A percentile compares a stretch with the other conserved stretches of the same genome.
Evolutionary conservation across 64 coral and sea anemone species (phyloP).

Genomic region (Actinia equina): DNA sequence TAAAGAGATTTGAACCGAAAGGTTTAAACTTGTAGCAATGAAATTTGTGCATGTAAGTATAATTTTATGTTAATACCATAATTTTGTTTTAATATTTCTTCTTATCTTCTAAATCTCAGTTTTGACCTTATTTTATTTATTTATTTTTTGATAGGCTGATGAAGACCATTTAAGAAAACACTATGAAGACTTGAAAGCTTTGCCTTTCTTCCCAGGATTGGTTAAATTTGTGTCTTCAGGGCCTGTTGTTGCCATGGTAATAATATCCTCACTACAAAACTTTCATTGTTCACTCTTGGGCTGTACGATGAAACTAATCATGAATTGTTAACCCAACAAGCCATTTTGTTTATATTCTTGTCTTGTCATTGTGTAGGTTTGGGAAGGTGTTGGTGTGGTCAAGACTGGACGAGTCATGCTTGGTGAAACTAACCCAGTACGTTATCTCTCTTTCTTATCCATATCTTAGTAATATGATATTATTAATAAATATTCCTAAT

Average conservation of each 20-base stretch:
- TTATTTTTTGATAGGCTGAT: constrained; percentile 42
- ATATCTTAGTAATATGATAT: not conserved
- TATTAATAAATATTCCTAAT: not conserved
- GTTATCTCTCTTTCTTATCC: constrained; percentile 16
- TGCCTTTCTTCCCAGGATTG: constrained; percentile 85
- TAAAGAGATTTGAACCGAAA: constrained; percentile 94
- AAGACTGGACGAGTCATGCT: constrained; percentile 96
- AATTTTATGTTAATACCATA: too few species aligned
- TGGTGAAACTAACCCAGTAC: constrained; percentile 95
- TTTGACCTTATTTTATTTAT: too few species aligned
- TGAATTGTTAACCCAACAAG: too few species aligned
- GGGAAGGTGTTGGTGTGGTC: constrained; percentile 89
- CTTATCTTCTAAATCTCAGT: too few species aligned
- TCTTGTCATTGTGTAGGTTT: constrained; percentile 53
- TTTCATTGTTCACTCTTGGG: not conserved
- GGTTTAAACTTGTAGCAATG: constrained; percentile 91
- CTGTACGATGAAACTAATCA: not conserved
- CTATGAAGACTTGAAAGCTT: constrained; percentile 77
- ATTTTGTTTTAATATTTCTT: too few species aligned
- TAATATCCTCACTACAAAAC: not conserved
- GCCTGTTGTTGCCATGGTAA: constrained; percentile 99
- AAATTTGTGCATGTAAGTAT: constrained; percentile 80
- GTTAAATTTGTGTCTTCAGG: constrained; percentile 86
- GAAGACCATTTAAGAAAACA: constrained; percentile 77
- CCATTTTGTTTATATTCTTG: not conserved